Conservation (phyloP, 2,888 invertebrate species). For the Campoplex nolae region DNA sequence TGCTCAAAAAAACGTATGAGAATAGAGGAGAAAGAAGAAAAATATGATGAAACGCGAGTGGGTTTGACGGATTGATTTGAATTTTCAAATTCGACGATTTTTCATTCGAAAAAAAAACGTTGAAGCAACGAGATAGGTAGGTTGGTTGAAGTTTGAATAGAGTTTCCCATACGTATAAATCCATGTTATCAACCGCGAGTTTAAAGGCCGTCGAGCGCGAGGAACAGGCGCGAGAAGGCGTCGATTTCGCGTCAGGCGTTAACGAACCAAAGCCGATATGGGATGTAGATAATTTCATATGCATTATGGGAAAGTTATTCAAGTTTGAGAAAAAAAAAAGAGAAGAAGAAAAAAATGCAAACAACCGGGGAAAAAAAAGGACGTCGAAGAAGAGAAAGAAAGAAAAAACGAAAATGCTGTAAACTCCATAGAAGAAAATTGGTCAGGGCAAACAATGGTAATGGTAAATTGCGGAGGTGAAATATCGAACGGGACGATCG, state of each 20-base stretch:
- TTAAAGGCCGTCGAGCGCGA: slow-evolving; percentile 55
- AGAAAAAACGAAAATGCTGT: slow-evolving; percentile 17
- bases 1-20: neutral
- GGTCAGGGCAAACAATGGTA: slow-evolving; percentile 51
- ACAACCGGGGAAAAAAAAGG: neutral
- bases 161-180: neutral
- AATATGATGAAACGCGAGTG: neutral
- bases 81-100: neutral
- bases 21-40: neutral
- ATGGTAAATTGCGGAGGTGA: slow-evolving; percentile 44
- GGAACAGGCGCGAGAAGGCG: slow-evolving; percentile 49
- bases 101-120: neutral
- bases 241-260: slow-evolving; percentile 26
- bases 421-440: slow-evolving; percentile 29
- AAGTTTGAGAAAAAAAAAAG: neutral
- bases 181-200: slow-evolving; percentile 10
- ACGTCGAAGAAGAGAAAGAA: neutral
- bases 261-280: slow-evolving; percentile 56
- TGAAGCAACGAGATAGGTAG: neutral
- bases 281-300: slow-evolving; percentile 54
- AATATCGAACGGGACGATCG: slow-evolving; percentile 52
- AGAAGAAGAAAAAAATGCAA: neutral
- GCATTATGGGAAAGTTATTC: slow-evolving; percentile 44
- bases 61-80: neutral
- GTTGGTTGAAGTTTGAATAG: neutral